A percentile compares a stretch with the other conserved stretches of the same genome.
phyloP scores from a whole-genome alignment of 2,888 invertebrate genomes.

The Ceriagrion tenellum region DNA sequence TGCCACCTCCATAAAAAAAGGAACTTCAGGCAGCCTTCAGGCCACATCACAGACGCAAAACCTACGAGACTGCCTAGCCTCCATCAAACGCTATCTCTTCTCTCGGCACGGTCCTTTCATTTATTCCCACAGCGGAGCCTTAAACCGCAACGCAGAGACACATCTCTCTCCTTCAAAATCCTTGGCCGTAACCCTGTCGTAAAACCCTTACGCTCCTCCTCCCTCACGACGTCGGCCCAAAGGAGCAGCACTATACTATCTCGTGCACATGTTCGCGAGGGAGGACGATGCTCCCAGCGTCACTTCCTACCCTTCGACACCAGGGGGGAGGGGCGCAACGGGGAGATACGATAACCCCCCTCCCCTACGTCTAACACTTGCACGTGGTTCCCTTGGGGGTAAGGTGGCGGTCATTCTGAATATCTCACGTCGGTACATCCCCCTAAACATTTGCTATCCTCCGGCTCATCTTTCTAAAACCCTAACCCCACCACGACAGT shows the following conservation, averaged over 20 bases:
- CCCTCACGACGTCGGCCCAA: not conserved
- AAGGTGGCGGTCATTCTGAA: not conserved
- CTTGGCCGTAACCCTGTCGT: constrained; percentile 6
- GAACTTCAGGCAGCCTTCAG: not conserved
- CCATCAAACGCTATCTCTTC: constrained; percentile 15
- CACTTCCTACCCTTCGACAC: not conserved
- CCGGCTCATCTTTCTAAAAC: not conserved
- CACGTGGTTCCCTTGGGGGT: not conserved
- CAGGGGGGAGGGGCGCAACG: not conserved
- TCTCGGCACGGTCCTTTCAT: not conserved
- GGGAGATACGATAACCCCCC: not conserved
- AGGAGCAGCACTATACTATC: not conserved
- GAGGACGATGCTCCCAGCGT: not conserved
- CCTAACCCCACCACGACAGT: not conserved
- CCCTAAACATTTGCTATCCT: not conserved
- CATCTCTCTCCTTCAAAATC: constrained; percentile 20
- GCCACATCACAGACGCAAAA: not conserved
- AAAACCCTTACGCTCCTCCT: not conserved
- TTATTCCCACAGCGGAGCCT: not conserved
- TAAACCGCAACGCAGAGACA: not conserved
- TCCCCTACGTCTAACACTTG: not conserved
- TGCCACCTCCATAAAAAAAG: not conserved
- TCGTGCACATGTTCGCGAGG: constrained; percentile 8
- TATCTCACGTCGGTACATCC: not conserved
- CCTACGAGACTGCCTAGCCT: not conserved